A percentile compares a stretch with the other conserved stretches of the same genome.
phyloP scores from a whole-genome alignment of 2,797 vertebrate species.

The Petrocephalus sullivani region DNA sequence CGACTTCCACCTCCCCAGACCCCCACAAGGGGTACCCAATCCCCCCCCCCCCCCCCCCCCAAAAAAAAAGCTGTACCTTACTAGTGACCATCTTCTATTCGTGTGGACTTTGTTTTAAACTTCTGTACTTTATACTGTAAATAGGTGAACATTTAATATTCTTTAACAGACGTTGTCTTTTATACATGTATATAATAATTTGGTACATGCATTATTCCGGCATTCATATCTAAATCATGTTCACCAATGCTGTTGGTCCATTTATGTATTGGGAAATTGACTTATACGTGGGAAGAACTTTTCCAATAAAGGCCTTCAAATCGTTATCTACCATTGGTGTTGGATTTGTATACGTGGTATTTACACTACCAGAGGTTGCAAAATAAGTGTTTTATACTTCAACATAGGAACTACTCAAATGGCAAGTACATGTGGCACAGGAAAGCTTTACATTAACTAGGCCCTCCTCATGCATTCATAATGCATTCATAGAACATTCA shows the following conservation, averaged over 20 bases:
- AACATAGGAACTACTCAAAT: not conserved
- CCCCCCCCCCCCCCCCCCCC: not conserved
- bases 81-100: not conserved
- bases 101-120: not conserved
- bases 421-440: not conserved
- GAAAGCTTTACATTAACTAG: not conserved
- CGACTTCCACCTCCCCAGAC: no score
- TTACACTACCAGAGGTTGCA: not conserved
- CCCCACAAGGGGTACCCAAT: no score
- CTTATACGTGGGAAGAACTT: conserved; percentile 12
- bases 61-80: not conserved
- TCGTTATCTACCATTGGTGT: not conserved
- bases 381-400: not conserved
- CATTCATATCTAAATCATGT: conserved; percentile 30
- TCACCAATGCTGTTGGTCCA: conserved; percentile 1
- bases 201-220: conserved; percentile 49
- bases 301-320: conserved; percentile 20
- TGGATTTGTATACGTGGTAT: not conserved
- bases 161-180: conserved; percentile 47
- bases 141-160: conserved; percentile 59
- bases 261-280: not conserved
- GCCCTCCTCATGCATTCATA: not conserved
- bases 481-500: no score
- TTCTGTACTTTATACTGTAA: conserved; percentile 54
- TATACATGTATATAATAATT: conserved; percentile 65